These are phyloP conservation scores for Capra hircus DNA, from an alignment of 2,113 vertebrate species.

Conservation along the genomic window DNA sequence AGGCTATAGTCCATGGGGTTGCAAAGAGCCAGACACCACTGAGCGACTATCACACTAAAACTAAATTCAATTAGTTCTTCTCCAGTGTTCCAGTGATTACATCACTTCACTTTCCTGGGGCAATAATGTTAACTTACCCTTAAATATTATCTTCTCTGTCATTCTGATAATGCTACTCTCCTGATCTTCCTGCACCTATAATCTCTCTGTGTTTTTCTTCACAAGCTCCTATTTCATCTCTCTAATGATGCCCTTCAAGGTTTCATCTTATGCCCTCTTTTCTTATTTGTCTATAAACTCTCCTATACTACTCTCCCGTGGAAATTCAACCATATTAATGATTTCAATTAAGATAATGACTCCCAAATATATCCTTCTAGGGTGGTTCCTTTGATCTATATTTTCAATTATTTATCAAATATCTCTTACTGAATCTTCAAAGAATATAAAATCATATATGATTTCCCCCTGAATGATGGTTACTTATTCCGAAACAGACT, in stretches of 20 bases:
- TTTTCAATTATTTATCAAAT: not conserved
- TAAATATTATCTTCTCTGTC: not conserved
- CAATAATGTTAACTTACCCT: not conserved
- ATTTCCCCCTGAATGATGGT: not conserved
- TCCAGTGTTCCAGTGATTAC: not conserved
- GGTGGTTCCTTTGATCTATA: not conserved
- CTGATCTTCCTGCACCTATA: not conserved
- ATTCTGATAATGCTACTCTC: not conserved
- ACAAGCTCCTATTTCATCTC: not conserved
- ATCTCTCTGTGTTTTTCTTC: not conserved
- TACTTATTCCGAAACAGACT: not conserved
- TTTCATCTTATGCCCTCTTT: not conserved
- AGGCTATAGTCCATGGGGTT: not conserved
- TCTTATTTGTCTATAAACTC: not conserved
- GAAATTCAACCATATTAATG: not conserved
- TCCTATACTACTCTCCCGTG: not conserved
- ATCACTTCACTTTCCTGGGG: not conserved
- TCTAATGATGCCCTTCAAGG: not conserved
- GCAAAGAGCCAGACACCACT: not conserved
- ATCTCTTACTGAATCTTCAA: not conserved
- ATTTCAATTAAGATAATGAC: not conserved
- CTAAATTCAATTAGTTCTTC: not conserved
- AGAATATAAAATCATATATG: not conserved
- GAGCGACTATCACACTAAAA: not conserved
- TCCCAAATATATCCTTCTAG: not conserved